Conservation (phyloP, 2,113 vertebrate genomes). For the Rana temporaria region DNA sequence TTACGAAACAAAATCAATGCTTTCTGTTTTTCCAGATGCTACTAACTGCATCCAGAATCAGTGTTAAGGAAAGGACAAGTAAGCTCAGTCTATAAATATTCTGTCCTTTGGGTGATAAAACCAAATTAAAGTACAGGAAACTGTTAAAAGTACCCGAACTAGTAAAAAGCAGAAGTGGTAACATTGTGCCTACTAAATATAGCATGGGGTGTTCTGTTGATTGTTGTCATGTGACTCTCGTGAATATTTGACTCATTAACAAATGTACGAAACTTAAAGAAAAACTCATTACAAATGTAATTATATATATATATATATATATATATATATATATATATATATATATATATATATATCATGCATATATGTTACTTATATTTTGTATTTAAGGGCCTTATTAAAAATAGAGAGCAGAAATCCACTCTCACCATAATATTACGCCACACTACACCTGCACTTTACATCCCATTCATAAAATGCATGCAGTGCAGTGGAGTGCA, state of each 20-base stretch:
- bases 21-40: conserved; percentile 31
- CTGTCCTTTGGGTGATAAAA: conserved; percentile 46
- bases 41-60: background rate
- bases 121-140: conserved; percentile 46
- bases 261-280: no score
- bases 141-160: background rate
- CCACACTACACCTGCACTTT: no score
- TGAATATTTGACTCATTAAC: background rate
- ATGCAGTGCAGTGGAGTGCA: no score
- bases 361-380: no score
- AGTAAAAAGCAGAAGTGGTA: conserved; percentile 31
- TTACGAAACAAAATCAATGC: background rate
- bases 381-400: no score
- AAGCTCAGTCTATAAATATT: conserved; percentile 25
- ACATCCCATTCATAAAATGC: no score
- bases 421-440: no score
- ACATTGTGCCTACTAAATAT: conserved; percentile 1
- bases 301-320: no score
- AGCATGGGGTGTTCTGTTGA: conserved; percentile 5
- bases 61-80: background rate
- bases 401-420: no score
- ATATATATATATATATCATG: no score
- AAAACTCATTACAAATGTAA: no score
- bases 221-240: background rate
- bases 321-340: no score